A percentile compares a stretch with the other conserved stretches of the same genome.
Evolutionary conservation across 2,888 invertebrate species (phyloP).

Genomic region (Abrostola triplasia): DNA sequence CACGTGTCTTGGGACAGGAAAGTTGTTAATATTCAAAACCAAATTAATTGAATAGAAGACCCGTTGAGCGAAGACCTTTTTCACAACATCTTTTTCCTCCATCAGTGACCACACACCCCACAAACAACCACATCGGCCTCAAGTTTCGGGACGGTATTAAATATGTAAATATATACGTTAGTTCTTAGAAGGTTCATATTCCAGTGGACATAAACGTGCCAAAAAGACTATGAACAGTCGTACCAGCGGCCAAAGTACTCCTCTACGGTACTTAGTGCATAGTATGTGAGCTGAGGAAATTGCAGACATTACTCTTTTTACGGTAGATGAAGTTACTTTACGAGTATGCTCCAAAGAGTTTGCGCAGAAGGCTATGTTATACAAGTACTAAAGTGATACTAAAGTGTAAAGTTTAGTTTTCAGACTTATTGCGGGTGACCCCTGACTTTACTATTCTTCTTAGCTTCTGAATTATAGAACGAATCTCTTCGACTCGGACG

Average conservation of each 20-base stretch:
- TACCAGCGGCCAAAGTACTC: slow-evolving; percentile 34
- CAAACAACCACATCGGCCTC: no score
- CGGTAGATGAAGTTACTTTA: slow-evolving; percentile 48
- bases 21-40: no score
- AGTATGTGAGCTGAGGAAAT: slow-evolving; percentile 45
- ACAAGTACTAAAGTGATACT: slow-evolving; percentile 19
- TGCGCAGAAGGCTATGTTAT: slow-evolving; percentile 9
- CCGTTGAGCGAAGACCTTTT: no score
- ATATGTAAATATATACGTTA: slow-evolving; percentile 2
- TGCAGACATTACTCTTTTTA: slow-evolving; percentile 51
- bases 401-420: slow-evolving; percentile 42
- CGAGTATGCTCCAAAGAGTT: slow-evolving; percentile 26
- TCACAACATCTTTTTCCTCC: no score
- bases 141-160: neutral
- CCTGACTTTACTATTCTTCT: slow-evolving; percentile 14
- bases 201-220: neutral
- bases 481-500: slow-evolving; percentile 1
- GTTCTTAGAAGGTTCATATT: neutral
- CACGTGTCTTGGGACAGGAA: no score
- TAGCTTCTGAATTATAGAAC: slow-evolving; percentile 27
- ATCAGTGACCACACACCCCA: no score
- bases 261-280: slow-evolving; percentile 40
- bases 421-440: slow-evolving; percentile 34
- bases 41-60: no score
- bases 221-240: slow-evolving; percentile 1